A percentile compares a stretch with the other conserved stretches of the same genome.
phyloP scores from a whole-genome alignment of 2,797 vertebrate species.

The Siniperca undulata region DNA sequence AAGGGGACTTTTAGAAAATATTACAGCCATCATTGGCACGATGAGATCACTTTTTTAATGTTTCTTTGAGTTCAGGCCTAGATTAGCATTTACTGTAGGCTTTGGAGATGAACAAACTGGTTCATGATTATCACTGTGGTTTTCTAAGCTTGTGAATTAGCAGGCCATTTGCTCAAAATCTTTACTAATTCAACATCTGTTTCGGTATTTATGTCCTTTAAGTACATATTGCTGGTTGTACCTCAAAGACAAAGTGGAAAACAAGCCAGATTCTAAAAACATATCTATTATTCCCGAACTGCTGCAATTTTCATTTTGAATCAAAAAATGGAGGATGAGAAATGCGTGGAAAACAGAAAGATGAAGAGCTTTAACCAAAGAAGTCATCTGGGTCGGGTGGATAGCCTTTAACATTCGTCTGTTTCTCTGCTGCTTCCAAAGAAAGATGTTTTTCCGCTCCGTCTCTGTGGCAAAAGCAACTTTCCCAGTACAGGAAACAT shows the following conservation, averaged over 20 bases:
- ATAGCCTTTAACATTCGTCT: constrained; percentile 68
- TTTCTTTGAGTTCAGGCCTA: constrained; percentile 66
- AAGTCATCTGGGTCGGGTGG: constrained; percentile 49
- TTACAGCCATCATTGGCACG: constrained; percentile 65
- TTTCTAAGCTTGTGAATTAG: constrained; percentile 62
- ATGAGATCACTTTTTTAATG: constrained; percentile 68
- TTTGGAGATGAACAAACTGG: constrained; percentile 57
- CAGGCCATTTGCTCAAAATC: constrained; percentile 62
- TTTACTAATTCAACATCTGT: constrained; percentile 66
- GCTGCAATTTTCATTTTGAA: constrained; percentile 51
- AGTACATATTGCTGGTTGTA: constrained; percentile 59
- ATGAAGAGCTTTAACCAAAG: constrained; percentile 48
- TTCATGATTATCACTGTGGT: constrained; percentile 54
- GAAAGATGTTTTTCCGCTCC: constrained; percentile 74
- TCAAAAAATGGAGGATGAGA: constrained; percentile 28
- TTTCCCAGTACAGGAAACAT: constrained; percentile 70
- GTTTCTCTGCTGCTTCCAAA: constrained; percentile 64
- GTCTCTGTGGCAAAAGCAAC: constrained; percentile 79
- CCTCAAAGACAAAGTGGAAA: constrained; percentile 65
- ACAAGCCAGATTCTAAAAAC: constrained; percentile 51
- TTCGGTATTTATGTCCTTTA: constrained; percentile 43
- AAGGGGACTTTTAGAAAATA: constrained; percentile 72
- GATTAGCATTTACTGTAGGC: constrained; percentile 69
- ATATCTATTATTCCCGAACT: constrained; percentile 47
- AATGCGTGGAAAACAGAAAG: constrained; percentile 57